Base-by-base conservation (phyloP, 92 coral and sea anemone genomes). In the Palythoa grandiflora region DNA sequence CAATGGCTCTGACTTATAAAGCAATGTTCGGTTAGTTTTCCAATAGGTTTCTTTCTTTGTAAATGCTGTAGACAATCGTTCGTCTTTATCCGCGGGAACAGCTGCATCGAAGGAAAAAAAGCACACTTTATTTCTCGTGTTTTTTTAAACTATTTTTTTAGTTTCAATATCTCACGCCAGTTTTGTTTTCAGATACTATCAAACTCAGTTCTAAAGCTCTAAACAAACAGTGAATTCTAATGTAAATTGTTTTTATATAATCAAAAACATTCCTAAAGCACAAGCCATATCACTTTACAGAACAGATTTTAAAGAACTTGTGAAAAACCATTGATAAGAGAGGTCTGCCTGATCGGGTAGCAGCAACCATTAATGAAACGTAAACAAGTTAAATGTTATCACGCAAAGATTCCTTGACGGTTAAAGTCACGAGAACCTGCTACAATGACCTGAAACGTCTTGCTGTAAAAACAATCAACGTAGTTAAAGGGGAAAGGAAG, bases 391-490 rank as follows among this genome's bases (percentile, higher is more conserved):
- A 37, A 48, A 20, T 68, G 73, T 15, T 81, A 81, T 81, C 86
- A 81, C 86, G 86, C 76, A 10, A 81, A 66, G 75, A 66, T 17
- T 38, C 86, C 16, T 79, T 9, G 17, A 53, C 65, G 47, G 44
- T 44, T 14, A 78, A 61, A 68, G 86, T 81, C 86, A 81, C 86
- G 86, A 66, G 74, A 81, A 39, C 86, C 39, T 13, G 39, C 80
- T 7, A 52, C 39, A 40, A 28, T 51, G 51, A 77, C 59, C 68
- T 52, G 68, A 36, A 35, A 77, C 40, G 0, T 38, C 52, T 80
- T 44, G 38, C 28, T 63, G 85, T n/a, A 44, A 61, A 80, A 63
- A 63, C 61, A 40, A 57, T 66, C 57, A 48, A 39, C 48, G 20
- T 19, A 68, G 59, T 7, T 81, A 74, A 81, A 54, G 66, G 53